Conservation (phyloP, 2,888 invertebrate species). For the Hyposoter dolosus region DNA sequence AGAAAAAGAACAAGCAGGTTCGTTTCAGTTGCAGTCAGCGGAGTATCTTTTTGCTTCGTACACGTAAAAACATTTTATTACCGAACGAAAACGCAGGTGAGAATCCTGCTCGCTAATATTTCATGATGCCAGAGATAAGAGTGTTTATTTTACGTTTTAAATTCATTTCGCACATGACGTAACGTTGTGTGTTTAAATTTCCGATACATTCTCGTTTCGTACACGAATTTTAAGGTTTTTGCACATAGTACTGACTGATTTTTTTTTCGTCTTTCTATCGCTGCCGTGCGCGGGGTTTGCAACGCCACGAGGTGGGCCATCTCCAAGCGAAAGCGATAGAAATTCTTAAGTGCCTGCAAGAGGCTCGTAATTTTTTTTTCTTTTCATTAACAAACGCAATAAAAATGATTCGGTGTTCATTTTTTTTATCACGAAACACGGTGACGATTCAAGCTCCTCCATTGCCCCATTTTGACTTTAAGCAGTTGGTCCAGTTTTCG, state of each 20-base stretch:
- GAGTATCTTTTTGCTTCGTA: background rate
- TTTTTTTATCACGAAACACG: too few species aligned
- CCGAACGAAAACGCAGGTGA: conserved; percentile 7
- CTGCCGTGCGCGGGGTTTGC: too few species aligned
- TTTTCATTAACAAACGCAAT: too few species aligned
- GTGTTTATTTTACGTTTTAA: background rate
- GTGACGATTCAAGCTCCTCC: too few species aligned
- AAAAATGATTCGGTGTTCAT: too few species aligned
- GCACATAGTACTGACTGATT: background rate
- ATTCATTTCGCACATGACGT: background rate
- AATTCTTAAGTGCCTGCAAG: too few species aligned
- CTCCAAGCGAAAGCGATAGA: too few species aligned
- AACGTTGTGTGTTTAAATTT: background rate
- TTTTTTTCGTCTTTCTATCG: background rate
- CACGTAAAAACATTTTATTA: conserved; percentile 34
- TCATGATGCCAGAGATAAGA: background rate
- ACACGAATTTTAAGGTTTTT: background rate
- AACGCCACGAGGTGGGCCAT: too few species aligned
- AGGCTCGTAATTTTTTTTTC: too few species aligned
- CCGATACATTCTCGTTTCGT: background rate
- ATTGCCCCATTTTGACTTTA: too few species aligned
- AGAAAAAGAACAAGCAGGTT: background rate
- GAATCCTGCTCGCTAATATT: background rate
- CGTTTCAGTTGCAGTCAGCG: background rate
- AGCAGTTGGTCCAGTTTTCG: too few species aligned